Base-by-base conservation (phyloP, 2,113 vertebrate species). In the Alethe diademata region DNA sequence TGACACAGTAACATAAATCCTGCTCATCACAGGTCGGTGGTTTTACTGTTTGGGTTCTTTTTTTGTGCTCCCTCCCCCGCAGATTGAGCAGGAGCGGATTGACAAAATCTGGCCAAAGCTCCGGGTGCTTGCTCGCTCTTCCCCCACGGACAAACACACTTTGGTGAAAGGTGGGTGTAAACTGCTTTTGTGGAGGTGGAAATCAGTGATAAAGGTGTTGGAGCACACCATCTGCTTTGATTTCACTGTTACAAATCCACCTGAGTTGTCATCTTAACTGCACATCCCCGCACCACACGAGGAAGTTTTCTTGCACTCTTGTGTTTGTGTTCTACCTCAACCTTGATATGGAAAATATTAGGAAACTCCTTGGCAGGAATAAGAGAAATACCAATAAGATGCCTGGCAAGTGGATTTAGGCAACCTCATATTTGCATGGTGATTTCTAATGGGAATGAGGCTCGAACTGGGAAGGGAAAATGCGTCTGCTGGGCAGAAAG, bases 41-140 rank as follows among this genome's bases (percentile, higher is more conserved):
- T 88, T 92, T n/a, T 74, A 43, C 82, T 33, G 4, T 13, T 82
- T 87, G 73, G 8, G 5, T 9, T 86, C 12, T 61, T 35, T 53
- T 57, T 70, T 20, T 94, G 29, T 93, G 23, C 67, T 24, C 17
- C 6, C 7, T 4, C 20, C 7, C 7, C 25, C 75, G 28, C 96
- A 99, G 99, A 98, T 99, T 70, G 99, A 99, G 87, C 99, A 99
- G 95, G 99, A 99, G 89, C 97, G 99, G 45, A 99, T 99, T 17
- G 99, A 99, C 97, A 99, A 99, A 90, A 99, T 99, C 94, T 99
- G 99, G 99, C 99, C 99, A 36, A 99, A 99, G 97, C 98, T 99
- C 50, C 93, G 99, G 53, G 99, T 99, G 78, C 98, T 99, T 61
- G 99, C 99, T 94, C 98, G 99, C 71, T 99, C 99, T 19, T 99